Percentiles rank a stretch among this genome's conserved stretches.
phyloP scores from a whole-genome alignment of 2,888 invertebrate species.

The Tanaodytes sp. region DNA sequence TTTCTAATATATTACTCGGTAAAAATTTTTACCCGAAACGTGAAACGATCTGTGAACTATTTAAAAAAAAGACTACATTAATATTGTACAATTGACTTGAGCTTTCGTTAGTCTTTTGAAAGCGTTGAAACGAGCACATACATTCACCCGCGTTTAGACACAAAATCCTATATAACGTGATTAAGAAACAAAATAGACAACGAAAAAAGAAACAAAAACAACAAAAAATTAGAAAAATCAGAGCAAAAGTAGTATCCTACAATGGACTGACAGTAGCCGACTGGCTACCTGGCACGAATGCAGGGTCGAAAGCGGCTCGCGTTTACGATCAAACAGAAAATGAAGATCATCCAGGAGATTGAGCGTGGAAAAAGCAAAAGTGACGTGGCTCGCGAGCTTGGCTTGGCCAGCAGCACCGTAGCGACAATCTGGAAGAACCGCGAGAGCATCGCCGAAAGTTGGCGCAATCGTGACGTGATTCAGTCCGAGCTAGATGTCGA shows the following conservation, averaged over 20 bases:
- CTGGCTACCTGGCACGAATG: conserved; percentile 60
- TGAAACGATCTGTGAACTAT: no score
- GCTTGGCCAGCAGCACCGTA: conserved; percentile 76
- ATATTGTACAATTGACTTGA: no score
- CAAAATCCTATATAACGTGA: conserved; percentile 9
- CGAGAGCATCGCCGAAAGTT: conserved; percentile 74
- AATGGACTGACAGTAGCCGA: conserved; percentile 60
- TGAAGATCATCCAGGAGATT: conserved; percentile 77
- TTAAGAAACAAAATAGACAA: conserved; percentile 6
- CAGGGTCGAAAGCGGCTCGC: conserved; percentile 78
- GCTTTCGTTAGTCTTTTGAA: no score
- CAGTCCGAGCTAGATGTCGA: conserved; percentile 64
- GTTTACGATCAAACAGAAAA: conserved; percentile 78
- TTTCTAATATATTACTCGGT: no score
- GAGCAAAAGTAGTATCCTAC: conserved; percentile 57
- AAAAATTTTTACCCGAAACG: no score
- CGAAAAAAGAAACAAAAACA: conserved; percentile 37
- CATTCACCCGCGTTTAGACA: conserved; percentile 23
- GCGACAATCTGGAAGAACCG: conserved; percentile 77
- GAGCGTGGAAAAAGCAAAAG: conserved; percentile 77
- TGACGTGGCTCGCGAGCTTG: conserved; percentile 76
- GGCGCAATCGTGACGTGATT: conserved; percentile 72
- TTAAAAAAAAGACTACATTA: no score
- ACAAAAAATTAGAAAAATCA: conserved; percentile 53
- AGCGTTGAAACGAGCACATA: background rate